These are phyloP conservation scores for Ceraclea dissimilis DNA, from an alignment of 2,888 invertebrate genomes.

Conservation along the genomic window DNA sequence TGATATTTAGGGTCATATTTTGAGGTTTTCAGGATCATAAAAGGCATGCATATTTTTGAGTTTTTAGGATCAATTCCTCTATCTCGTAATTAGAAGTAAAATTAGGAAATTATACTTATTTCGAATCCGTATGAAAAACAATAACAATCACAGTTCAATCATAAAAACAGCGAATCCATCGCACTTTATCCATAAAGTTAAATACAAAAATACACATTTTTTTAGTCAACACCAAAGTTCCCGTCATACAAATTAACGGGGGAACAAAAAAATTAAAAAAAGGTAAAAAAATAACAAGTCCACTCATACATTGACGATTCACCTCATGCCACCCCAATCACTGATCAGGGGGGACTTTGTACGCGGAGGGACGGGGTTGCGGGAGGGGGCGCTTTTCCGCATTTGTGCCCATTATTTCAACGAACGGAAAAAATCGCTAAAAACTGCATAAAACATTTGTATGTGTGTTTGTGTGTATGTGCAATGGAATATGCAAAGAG, in stretches of 20 bases:
- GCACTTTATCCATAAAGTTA: too few species aligned
- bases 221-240: neutral
- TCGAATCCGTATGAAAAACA: too few species aligned
- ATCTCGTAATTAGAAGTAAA: too few species aligned
- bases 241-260: neutral
- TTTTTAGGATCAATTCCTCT: too few species aligned
- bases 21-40: too few species aligned
- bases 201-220: neutral
- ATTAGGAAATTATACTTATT: too few species aligned
- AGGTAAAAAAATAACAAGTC: slow-evolving; percentile 3
- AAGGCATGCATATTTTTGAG: too few species aligned
- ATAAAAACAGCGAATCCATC: neutral
- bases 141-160: too few species aligned
- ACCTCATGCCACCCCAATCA: slow-evolving; percentile 6
- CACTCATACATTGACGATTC: neutral
- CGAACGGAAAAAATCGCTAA: slow-evolving; percentile 23
- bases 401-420: slow-evolving; percentile 27
- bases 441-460: slow-evolving; percentile 23
- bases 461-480: slow-evolving; percentile 11
- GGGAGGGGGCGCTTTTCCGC: slow-evolving; percentile 23
- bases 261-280: neutral
- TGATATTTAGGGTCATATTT: too few species aligned
- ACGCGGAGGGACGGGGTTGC: neutral
- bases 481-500: too few species aligned
- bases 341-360: neutral